A percentile compares a stretch with the other conserved stretches of the same genome.
These are phyloP conservation scores for Cossypha caffra DNA, from an alignment of 2,797 vertebrate genomes.

Conservation along the genomic window DNA sequence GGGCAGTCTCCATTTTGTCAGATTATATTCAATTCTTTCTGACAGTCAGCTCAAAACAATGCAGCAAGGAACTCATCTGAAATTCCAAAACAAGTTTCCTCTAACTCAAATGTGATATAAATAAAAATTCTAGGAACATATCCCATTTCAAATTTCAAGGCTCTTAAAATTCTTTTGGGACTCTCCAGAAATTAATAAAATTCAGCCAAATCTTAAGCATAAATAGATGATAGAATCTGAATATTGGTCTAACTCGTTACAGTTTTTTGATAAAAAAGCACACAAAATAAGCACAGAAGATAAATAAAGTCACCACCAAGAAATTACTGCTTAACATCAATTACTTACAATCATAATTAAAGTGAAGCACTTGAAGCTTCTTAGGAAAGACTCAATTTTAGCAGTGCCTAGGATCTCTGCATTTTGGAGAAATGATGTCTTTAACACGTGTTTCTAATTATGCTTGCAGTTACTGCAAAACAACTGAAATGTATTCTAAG, in stretches of 20 bases:
- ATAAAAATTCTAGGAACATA: not conserved
- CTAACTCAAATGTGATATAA: not conserved
- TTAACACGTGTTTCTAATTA: constrained; percentile 67
- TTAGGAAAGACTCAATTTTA: not conserved
- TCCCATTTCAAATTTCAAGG: not conserved
- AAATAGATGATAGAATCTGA: not conserved
- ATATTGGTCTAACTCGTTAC: not conserved
- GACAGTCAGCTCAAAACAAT: not conserved
- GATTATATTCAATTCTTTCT: not conserved
- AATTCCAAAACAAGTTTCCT: not conserved
- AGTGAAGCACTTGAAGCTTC: not conserved
- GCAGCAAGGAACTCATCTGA: not conserved
- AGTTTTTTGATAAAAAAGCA: not conserved
- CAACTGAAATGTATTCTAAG: constrained; percentile 43
- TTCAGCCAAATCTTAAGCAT: not conserved
- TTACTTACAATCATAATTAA: not conserved
- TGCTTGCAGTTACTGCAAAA: constrained; percentile 47
- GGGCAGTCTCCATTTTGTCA: not conserved
- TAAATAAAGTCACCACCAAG: not conserved
- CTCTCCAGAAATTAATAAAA: not conserved
- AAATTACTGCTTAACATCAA: not conserved
- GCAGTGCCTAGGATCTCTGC: not conserved
- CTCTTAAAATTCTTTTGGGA: not conserved
- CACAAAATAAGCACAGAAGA: not conserved
- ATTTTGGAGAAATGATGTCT: constrained; percentile 6